phyloP scores from a whole-genome alignment of 1,140 invertebrate genomes.

The Marisa cornuarietis region DNA sequence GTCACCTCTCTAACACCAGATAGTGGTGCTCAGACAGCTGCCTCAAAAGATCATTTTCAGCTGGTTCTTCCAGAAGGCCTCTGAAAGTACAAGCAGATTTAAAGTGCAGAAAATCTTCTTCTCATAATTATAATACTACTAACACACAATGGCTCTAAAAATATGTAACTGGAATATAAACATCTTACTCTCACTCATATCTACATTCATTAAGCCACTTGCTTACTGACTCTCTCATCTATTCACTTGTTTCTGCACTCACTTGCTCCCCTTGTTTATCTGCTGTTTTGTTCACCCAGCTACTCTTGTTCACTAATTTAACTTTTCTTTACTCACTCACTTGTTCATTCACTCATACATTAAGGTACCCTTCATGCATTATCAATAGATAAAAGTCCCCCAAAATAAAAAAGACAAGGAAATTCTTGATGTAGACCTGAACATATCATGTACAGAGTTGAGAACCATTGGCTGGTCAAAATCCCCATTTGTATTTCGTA shows the following conservation, averaged over 20 bases:
- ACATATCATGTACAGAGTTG: constrained; percentile 54
- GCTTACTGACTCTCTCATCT: too few species aligned
- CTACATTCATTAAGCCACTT: too few species aligned
- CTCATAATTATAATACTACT: not conserved
- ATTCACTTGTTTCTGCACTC: too few species aligned
- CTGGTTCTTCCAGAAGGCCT: constrained; percentile 37
- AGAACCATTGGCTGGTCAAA: constrained; percentile 43
- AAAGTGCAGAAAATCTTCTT: not conserved
- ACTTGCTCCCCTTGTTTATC: not conserved
- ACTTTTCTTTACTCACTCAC: not conserved
- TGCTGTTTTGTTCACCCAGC: not conserved
- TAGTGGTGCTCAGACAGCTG: constrained; percentile 31
- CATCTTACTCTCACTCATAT: not conserved
- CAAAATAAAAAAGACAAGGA: not conserved
- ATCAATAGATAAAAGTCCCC: not conserved
- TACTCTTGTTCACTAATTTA: not conserved
- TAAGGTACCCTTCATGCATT: too few species aligned
- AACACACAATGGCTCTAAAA: not conserved
- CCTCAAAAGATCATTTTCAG: constrained; percentile 36
- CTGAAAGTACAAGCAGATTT: constrained; percentile 26
- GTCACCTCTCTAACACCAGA: constrained; percentile 31
- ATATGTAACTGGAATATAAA: not conserved
- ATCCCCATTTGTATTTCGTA: constrained; percentile 18
- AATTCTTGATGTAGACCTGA: constrained; percentile 33
- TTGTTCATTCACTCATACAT: not conserved